These are phyloP conservation scores for Sphenodon punctatus DNA, from an alignment of 2,797 vertebrate genomes.

Conservation along the genomic window DNA sequence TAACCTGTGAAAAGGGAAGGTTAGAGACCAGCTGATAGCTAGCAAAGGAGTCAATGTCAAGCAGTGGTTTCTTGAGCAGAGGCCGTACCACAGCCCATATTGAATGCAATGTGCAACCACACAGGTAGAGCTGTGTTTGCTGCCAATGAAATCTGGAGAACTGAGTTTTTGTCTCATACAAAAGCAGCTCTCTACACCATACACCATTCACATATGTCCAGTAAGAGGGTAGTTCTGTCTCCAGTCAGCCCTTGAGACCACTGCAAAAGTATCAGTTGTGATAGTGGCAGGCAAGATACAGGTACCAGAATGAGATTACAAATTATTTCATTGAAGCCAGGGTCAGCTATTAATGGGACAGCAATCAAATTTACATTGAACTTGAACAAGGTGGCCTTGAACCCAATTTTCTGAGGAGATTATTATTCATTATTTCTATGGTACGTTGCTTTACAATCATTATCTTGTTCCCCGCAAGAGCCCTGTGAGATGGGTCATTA, in stretches of 20 bases:
- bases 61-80: no score
- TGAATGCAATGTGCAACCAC: neutral
- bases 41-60: no score
- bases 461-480: no score
- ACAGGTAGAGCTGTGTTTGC: neutral
- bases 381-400: accelerated
- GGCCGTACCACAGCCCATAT: no score
- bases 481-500: no score
- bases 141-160: neutral
- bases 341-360: accelerated
- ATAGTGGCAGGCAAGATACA: neutral
- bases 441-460: no score
- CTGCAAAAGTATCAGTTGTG: neutral
- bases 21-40: no score
- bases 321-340: neutral
- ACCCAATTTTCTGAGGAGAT: no score
- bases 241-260: neutral
- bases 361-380: no score
- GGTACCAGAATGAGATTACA: neutral
- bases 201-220: accelerated
- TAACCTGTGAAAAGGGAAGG: no score
- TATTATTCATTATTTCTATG: no score
- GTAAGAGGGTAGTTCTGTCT: neutral
- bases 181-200: accelerated
- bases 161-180: neutral